Base-by-base conservation (phyloP, 2,888 invertebrate genomes). In the Philopedon plagiatum region DNA sequence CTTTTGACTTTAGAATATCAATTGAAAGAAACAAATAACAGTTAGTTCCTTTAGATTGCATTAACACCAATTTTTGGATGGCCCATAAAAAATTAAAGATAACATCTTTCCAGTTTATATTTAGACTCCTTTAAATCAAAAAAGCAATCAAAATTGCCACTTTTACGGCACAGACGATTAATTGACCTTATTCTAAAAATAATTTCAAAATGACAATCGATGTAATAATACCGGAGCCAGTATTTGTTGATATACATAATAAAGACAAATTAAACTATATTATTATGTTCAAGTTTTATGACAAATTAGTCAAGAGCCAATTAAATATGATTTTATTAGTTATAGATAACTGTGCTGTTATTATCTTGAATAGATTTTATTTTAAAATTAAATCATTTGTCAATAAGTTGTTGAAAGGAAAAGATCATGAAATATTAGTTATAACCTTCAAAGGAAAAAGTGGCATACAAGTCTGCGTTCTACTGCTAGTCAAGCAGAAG, bases 121-220 rank as follows among this genome's bases (percentile, higher is more conserved):
- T 69, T 69, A 69, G 69, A 26, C 62, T 32, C 34, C 21, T 62
- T 34, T 69, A 41, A 63, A 69, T 69, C 69, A 69, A 69, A 46
- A 56, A 41, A 69, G 69, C 54, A 69, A 69, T 69, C 63, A 63
- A 69, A 56, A 26, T 56, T 46, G 37, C 57, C 57, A 66, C 34
- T 66, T 66, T 57, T 57, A 66, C 34, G 46, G 23, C 66, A n/a
- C 26, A n/a, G 44, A 9, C 41, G 56, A 65, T 46, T 66, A 57
- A 46, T 58, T 69, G 69, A 68, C 68, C 68, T 61, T 61, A 68
- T 68, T 68, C 68, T 68, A 68, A 68, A 68, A 68, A 68, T 68
- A 68, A 61, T 68, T 37, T 61, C 13, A 37, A 68, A 68, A 61
- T 54, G 68, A 68, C 68, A 68, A 68, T 68, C 57, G 37, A 2